phyloP scores from a whole-genome alignment of 2,888 invertebrate species.

The Frankliniella intonsa region DNA sequence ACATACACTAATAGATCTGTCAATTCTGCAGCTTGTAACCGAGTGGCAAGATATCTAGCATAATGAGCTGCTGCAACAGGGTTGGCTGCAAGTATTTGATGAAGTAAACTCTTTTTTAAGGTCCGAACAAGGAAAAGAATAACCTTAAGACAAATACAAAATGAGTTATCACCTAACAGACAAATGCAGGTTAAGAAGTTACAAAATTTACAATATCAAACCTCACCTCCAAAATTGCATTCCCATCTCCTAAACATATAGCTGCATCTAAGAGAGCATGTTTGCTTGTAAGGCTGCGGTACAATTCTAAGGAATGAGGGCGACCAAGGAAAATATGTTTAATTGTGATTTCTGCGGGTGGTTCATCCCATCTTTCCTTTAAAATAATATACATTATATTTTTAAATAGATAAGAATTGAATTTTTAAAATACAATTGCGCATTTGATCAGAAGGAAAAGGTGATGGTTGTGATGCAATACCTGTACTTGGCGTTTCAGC shows the following conservation, averaged over 20 bases:
- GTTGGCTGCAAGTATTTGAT: constrained; percentile 62
- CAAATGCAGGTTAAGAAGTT: not conserved
- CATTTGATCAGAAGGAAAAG: too few species aligned
- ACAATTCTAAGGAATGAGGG: constrained; percentile 52
- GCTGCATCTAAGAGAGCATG: constrained; percentile 66
- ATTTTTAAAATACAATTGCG: not conserved
- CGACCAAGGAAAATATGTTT: constrained; percentile 52
- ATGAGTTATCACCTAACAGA: constrained; percentile 31
- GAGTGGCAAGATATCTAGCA: constrained; percentile 64
- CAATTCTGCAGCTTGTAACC: constrained; percentile 62
- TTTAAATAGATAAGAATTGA: constrained; percentile 18
- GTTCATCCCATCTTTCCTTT: constrained; percentile 41
- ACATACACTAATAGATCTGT: constrained; percentile 69
- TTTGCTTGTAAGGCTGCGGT: constrained; percentile 56
- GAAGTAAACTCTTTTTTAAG: constrained; percentile 64
- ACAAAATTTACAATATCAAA: constrained; percentile 27
- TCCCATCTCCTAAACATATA: constrained; percentile 67
- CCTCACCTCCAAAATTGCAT: constrained; percentile 64
- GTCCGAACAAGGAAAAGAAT: constrained; percentile 70
- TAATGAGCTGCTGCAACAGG: constrained; percentile 70
- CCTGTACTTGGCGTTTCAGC: constrained; percentile 39
- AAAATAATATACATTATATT: constrained; percentile 32
- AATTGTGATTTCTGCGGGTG: constrained; percentile 49
- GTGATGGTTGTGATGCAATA: constrained; percentile 30
- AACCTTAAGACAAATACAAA: constrained; percentile 51